phyloP scores from a whole-genome alignment of 2,113 vertebrate genomes.

The Verasper variegatus region DNA sequence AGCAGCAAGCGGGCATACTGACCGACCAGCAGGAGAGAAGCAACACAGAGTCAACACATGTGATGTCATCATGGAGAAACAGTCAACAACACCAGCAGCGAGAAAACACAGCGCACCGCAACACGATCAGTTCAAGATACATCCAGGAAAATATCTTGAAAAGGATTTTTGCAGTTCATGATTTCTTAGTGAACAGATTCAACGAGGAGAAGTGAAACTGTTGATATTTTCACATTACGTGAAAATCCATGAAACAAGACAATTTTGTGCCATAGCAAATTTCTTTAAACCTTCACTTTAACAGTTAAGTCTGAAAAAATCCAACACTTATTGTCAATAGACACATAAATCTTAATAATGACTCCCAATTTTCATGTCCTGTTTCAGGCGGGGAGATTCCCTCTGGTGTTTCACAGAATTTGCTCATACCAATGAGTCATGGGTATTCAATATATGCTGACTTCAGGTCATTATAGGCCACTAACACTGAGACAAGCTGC shows the following conservation, averaged over 20 bases:
- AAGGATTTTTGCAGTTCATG: no score
- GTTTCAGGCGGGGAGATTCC: conserved; percentile 39
- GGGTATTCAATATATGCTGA: no score
- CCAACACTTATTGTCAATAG: no score
- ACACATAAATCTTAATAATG: no score
- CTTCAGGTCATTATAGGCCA: neutral
- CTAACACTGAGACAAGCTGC: neutral
- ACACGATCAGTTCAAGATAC: neutral
- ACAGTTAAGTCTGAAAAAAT: no score
- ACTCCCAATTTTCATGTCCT: neutral
- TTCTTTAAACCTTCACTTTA: no score
- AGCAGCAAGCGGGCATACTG: conserved; percentile 96
- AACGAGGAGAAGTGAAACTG: no score
- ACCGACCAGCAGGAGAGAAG: conserved; percentile 89
- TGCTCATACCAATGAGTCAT: neutral
- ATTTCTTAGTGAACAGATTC: no score
- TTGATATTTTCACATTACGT: no score
- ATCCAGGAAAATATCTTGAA: no score
- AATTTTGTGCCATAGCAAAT: no score
- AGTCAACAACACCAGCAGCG: neutral
- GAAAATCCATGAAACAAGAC: no score
- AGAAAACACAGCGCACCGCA: neutral
- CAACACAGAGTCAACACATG: conserved; percentile 78
- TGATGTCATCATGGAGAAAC: conserved; percentile 41
- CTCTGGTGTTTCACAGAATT: conserved; percentile 29